Evolutionary conservation across 1,140 invertebrate genomes (phyloP), one percentile per base, ranked within the genome.

Genomic region (Bemisia tabaci): DNA sequence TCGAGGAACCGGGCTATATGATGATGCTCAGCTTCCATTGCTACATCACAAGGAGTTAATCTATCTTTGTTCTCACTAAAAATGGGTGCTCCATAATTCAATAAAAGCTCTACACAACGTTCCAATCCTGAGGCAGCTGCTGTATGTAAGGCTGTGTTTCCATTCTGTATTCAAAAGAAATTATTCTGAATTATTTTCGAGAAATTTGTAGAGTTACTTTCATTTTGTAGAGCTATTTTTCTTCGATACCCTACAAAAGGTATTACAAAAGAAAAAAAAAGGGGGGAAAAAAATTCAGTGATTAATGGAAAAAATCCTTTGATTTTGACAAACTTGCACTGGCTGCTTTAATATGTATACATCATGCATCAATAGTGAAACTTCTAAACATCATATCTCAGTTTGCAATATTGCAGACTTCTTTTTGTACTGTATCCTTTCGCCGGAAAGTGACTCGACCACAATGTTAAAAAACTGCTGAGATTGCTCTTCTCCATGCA

Each of bases 121-220:
- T 81, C 80, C n/a, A 88, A 75, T 1, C 86, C 86, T 60, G 82
- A 82, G n/a, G 75, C 73, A 2, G 86, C 84, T 24, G 86, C 85
- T 74, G 82, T 82, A 73, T 88, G 86, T 1, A 88, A 75, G 17
- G 85, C 84, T 62, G 84, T 87, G 73, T 87, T 87, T 9, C 84
- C 82, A 70, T 83, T 81, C 84, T 87, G 74, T 24, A 22, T 24
- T 62, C 22, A 24, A 60, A 74, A 63, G 69, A 68, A 65, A 59
- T 70, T 71, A 33, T 17, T 12, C 5, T 12, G 22, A 66, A 23
- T 11, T 9, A 23, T 22, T 2, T n/a, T 9, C 12, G 58, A 5
- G 12, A 66, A 2, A 66, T 60, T 58, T 12, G n/a, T n/a, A 58
- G 11, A 58, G 48, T n/a, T 58, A 12, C n/a, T 58, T 12, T 58